Conservation (phyloP, 1,140 invertebrate species). For the Heliothis subflexa region DNA sequence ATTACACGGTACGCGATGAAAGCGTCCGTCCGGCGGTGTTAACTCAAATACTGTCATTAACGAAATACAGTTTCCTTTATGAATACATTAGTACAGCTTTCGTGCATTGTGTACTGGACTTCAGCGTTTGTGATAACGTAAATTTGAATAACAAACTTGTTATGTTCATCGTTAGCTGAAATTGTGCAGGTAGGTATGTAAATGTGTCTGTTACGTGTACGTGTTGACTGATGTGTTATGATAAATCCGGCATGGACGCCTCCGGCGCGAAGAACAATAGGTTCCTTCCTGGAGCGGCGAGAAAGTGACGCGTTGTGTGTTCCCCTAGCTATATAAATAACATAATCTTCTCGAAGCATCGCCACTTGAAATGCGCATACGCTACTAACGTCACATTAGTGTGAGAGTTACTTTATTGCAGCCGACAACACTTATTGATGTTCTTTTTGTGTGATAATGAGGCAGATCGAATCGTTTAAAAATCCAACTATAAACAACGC, state of each 20-base stretch:
- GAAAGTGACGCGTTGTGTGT: constrained; percentile 59
- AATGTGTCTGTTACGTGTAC: constrained; percentile 56
- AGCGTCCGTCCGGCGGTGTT: constrained; percentile 56
- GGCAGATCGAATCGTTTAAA: constrained; percentile 29
- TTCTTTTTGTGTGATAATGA: constrained; percentile 46
- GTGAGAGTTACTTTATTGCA: constrained; percentile 24
- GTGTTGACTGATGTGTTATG: constrained; percentile 37
- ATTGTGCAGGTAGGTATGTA: constrained; percentile 55
- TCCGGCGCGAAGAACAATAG: constrained; percentile 62
- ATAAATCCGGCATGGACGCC: constrained; percentile 54
- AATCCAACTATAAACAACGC: constrained; percentile 28
- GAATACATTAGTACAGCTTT: constrained; percentile 54
- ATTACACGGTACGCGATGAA: constrained; percentile 64
- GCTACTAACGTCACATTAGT: constrained; percentile 54
- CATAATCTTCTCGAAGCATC: constrained; percentile 53
- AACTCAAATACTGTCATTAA: constrained; percentile 65
- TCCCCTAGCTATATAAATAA: constrained; percentile 61
- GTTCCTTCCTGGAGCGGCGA: constrained; percentile 54
- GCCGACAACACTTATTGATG: constrained; percentile 29
- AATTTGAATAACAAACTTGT: constrained; percentile 61
- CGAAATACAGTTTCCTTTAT: constrained; percentile 62
- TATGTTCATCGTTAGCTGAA: constrained; percentile 58
- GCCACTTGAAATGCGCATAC: constrained; percentile 56
- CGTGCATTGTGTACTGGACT: constrained; percentile 55
- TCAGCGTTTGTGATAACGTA: constrained; percentile 54